Base-by-base conservation (phyloP, 2,888 invertebrate genomes). In the Eueremaeus valkanovi region DNA sequence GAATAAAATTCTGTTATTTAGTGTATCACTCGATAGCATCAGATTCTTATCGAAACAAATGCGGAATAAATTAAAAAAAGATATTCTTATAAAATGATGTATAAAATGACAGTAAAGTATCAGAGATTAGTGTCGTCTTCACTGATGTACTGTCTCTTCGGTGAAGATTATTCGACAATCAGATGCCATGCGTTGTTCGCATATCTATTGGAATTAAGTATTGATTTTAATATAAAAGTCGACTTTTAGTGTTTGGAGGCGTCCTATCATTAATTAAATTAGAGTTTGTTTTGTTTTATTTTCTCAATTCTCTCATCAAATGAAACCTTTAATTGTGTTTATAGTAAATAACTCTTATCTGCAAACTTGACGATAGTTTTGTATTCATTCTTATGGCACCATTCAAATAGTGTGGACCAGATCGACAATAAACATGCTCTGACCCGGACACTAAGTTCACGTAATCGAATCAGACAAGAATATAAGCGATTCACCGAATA, bases 221-320 rank as follows among this genome's bases (percentile, higher is more conserved):
- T 63, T 29, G 63, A 63, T 63, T 63, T 63, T 63, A 33, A 63
- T 63, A 63, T 63, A n/a, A 58, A 58, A 27, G 29, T 31, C 27
- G 31, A 63, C 63, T 63, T 63, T 63, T 33, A 29, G 29, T 63
- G 31, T 36, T 33, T 55, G 24, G 27, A 55, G 27, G 55, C 55
- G 16, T 18, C 8, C 33, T 63, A 18, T 63, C 58, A 58, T 58
- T 58, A 21, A 58, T 58, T 58, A 27, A 58, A 58, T 58, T 58
- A 58, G 21, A 24, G 33, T 63, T 63, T 33, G 31, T n/a, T 63
- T 63, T 55, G 24, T 55, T 55, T 45, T 13, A 13, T 3, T 27
- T 11, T 36, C 5, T 8, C 55, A 27, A 36, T 63, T 33, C 3
- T 63, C n/a, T 36, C 63, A 63, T 63, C 33, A 36, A 63, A 63